Conservation (phyloP, 2,113 vertebrate species). For the Hydrolagus affinis region DNA sequence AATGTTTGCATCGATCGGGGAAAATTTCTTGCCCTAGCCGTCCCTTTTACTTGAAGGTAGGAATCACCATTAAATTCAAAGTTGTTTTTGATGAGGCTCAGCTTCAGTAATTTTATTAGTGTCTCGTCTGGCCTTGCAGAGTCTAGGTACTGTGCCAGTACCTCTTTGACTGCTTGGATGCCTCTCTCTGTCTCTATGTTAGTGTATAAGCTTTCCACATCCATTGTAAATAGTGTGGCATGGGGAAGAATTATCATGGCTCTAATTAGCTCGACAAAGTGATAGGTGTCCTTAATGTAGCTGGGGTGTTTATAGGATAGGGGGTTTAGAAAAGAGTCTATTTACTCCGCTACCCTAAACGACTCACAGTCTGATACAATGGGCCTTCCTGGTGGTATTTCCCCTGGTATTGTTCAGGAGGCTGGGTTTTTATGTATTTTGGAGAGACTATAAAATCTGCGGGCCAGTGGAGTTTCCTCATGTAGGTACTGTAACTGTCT, state of each 20-base stretch:
- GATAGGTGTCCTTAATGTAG: slow-evolving; percentile 32
- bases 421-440: neutral
- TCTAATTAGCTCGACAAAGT: slow-evolving; percentile 15
- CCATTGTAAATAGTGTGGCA: slow-evolving; percentile 26
- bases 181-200: too few relatives aligned
- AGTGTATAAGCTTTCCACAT: too few relatives aligned
- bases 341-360: neutral
- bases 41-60: too few relatives aligned
- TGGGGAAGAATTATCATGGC: neutral
- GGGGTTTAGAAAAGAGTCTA: slow-evolving; percentile 30
- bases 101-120: neutral
- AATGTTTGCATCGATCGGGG: neutral
- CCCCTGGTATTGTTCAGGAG: neutral
- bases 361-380: neutral
- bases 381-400: neutral
- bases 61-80: too few relatives aligned
- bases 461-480: neutral
- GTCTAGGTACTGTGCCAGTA: neutral
- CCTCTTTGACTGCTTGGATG: neutral
- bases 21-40: neutral
- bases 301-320: neutral
- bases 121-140: neutral
- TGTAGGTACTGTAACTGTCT: neutral
- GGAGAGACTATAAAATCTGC: neutral
- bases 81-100: neutral